Base-by-base conservation (phyloP, 2,888 invertebrate species). In the Pardosa pseudoannulata region DNA sequence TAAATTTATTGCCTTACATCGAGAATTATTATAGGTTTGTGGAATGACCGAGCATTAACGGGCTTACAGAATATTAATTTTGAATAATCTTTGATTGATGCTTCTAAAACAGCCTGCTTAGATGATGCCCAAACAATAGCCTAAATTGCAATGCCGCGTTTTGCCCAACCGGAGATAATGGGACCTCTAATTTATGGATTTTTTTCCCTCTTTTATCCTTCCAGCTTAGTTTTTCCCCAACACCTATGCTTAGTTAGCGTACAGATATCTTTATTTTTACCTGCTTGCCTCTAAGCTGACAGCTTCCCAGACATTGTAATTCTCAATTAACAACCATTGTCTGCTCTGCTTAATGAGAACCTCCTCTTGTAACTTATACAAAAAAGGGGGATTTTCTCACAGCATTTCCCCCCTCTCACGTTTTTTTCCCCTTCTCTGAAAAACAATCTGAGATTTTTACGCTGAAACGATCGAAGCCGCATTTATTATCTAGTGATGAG, bases 61-160 rank as follows among this genome's bases (percentile, higher is more conserved):
- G 64, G 74, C 39, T 50, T 36, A 67, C 31, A 56, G 83, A 85
- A 85, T 85, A 85, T 85, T 85, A 85, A 85, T 85, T 78, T 73
- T 70, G 78, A 73, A 78, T 78, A 85, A 85, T 78, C 46, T 65
- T 71, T 76, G 76, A 83, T 82, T 32, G 76, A 83, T 83, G 72
- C 56, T 78, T 2, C 28, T 19, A 2, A 46, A 16, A 2, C 16
- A 23, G 11, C 11, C 29, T 31, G 56, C 41, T 28, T 29, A 82
- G 29, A 70, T 46, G 29, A 19, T n/a, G 19, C 23, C 41, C 28
- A 41, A 67, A 70, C 70, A 62, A 50, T 64, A 41, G 74, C 67
- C n/a, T n/a, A 62, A 23, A 9, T 76, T 71, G 65, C 62, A 23
- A 70, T 50, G 28, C 75, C 46, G 67, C 36, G 50, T 68, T 74